Conservation (phyloP, 2,797 vertebrate genomes). For the Micromesistius poutassou region DNA sequence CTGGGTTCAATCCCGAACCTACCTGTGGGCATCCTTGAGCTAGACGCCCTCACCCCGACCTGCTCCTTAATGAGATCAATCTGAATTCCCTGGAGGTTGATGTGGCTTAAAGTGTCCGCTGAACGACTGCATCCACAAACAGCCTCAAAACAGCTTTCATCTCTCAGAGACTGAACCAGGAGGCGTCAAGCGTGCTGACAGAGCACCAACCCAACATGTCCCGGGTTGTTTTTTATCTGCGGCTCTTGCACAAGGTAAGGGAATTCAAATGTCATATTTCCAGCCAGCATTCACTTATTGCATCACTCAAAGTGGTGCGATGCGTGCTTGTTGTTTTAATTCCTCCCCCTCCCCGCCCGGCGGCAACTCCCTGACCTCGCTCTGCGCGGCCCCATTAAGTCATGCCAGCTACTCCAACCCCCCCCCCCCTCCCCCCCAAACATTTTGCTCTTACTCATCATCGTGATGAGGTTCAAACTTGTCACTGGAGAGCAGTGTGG, state of each 20-base stretch:
- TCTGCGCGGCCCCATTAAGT: constrained; percentile 43
- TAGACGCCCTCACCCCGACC: neutral
- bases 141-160: neutral
- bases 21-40: neutral
- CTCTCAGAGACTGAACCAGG: neutral
- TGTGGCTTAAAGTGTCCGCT: neutral
- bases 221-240: neutral
- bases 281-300: neutral
- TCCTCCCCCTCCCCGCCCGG: neutral
- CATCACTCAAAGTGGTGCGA: neutral
- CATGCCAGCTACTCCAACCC: constrained; percentile 13
- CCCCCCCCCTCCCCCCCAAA: constrained; percentile 10
- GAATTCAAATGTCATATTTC: neutral
- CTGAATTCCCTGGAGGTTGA: neutral
- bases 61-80: neutral
- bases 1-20: neutral
- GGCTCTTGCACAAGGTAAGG: neutral
- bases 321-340: constrained; percentile 26
- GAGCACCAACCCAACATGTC: neutral
- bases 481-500: constrained; percentile 43
- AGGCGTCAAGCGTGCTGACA: neutral
- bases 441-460: constrained; percentile 45
- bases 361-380: constrained; percentile 44
- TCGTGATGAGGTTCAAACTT: constrained; percentile 56
- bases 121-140: neutral